phyloP scores from a whole-genome alignment of 64 coral and sea anemone genomes.

The Trachythela sp. region DNA sequence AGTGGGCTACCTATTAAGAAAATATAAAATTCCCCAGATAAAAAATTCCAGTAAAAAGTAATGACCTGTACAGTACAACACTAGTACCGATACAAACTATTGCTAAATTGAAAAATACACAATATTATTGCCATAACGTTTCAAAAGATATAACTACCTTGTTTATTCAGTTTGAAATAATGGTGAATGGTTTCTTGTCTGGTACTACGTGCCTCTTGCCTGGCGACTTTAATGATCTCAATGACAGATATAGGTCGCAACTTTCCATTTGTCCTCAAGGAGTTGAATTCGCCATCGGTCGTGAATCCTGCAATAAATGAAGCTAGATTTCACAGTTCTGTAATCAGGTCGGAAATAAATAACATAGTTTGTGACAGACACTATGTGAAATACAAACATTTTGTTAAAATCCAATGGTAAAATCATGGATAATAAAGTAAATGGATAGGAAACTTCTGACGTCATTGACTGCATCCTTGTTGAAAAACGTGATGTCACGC shows the following conservation, averaged over 20 bases:
- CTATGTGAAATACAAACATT: not conserved
- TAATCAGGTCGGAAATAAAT: too few species aligned
- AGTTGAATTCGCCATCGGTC: too few species aligned
- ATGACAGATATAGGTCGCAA: not conserved
- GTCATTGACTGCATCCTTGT: too few species aligned
- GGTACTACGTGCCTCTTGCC: too few species aligned
- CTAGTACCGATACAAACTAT: too few species aligned
- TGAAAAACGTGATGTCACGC: too few species aligned
- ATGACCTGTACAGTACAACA: too few species aligned
- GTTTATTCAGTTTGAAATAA: not conserved
- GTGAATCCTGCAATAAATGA: not conserved
- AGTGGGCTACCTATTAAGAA: not conserved
- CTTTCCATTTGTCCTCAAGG: not conserved
- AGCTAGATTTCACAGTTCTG: not conserved
- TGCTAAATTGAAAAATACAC: too few species aligned
- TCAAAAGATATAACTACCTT: not conserved
- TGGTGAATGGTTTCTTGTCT: not conserved
- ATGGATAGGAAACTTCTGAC: too few species aligned
- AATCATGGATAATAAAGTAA: not conserved
- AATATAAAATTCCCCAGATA: not conserved
- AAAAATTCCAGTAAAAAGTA: too few species aligned
- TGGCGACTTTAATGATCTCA: not conserved
- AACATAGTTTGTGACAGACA: too few species aligned
- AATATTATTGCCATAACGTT: too few species aligned
- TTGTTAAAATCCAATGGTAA: not conserved